Evolutionary conservation across 2,797 vertebrate genomes (phyloP).

Genomic region (Heliangelus exortis): DNA sequence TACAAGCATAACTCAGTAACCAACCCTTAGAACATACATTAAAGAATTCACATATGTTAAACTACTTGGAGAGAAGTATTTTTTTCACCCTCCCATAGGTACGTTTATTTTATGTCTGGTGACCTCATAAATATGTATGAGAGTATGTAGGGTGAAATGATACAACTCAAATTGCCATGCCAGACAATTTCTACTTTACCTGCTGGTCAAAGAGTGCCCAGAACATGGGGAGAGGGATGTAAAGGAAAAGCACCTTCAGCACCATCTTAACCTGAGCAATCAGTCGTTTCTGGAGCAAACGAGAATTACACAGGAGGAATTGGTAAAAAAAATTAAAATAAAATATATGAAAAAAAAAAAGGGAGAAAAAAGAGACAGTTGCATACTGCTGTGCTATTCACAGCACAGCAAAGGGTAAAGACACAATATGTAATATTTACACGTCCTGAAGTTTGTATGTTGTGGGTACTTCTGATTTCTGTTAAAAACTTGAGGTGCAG

Average conservation of each 20-base stretch:
- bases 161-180: background rate
- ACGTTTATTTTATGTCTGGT: background rate
- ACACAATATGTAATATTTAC: background rate
- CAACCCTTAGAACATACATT: background rate
- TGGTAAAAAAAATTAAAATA: background rate
- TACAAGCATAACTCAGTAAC: background rate
- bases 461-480: background rate
- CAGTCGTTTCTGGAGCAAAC: conserved; percentile 85
- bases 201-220: conserved; percentile 98
- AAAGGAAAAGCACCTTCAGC: conserved; percentile 91
- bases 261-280: conserved; percentile 95
- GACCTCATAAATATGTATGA: too few relatives aligned
- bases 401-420: background rate
- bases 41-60: background rate
- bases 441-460: background rate
- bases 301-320: background rate
- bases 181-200: conserved; percentile 77
- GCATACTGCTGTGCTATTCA: background rate
- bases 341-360: too few relatives aligned
- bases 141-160: background rate
- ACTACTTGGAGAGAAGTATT: background rate
- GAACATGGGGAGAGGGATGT: conserved; percentile 97
- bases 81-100: background rate
- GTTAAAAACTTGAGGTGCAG: background rate
- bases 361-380: background rate